Evolutionary conservation across 2,113 vertebrate genomes (phyloP), one percentile per base, ranked within the genome.

Genomic region (Stigmatopora nigra): DNA sequence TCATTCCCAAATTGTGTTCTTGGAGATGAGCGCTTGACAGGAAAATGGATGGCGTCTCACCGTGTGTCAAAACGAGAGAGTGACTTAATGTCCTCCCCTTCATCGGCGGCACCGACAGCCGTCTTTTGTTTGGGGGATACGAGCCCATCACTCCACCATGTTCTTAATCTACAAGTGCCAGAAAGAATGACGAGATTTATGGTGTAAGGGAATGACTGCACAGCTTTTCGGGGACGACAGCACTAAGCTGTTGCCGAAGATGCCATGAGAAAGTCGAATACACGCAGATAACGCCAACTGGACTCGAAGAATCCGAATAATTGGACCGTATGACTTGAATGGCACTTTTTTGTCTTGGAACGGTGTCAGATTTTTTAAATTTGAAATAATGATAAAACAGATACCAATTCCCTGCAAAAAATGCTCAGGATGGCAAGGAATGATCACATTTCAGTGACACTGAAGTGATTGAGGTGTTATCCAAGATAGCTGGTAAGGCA

Each of bases 111-210:
- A 49, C 20, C 77, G 45, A 20, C 22, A 58, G 69, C 58, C 61
- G 13, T 66, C 65, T 66, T 53, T 76, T 81, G 80, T 82, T 68
- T 60, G 13, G 65, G 55, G 76, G 75, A 69, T 25, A 57, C 15
- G 38, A 55, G 69, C 35, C 76, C 60, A 63, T 77, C 67, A 60
- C 17, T 78, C 69, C 71, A 77, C 44, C 41, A 68, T 59, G 6
- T 1, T 67, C 62, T 70, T 81, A 67, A 80, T 80, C 73, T 56
- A 55, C 64, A 77, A 74, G 55, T 25, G 73, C 64, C 77, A 64
- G 71, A 53, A 47, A 77, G 68, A 68, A 65, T 58, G 61, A 77
- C 64, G 73, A 59, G 71, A 78, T 73, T 72, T 73, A 60, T 64
- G n/a, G 71, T 52, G 61, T 25, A 15, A 71, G 57, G 57, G 70